Conservation (phyloP, 1,140 invertebrate species). For the Meloidogyne hapla region DNA sequence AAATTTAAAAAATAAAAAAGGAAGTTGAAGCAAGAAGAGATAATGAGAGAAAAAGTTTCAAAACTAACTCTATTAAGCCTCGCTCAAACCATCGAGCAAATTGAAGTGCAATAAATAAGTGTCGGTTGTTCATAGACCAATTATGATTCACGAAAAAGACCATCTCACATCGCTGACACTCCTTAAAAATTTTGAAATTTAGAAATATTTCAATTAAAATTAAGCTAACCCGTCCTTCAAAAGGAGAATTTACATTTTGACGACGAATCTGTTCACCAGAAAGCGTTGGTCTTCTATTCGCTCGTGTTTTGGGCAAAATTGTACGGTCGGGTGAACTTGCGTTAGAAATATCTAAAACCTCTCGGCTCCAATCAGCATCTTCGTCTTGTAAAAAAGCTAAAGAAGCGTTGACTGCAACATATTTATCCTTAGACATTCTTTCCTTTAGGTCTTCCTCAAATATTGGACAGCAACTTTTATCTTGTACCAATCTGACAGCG, state of each 20-base stretch:
- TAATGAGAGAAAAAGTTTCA: background rate
- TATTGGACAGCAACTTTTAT: constrained; percentile 4
- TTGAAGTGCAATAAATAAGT: constrained; percentile 16
- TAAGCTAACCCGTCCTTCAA: constrained; percentile 19
- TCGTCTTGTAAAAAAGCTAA: constrained; percentile 21
- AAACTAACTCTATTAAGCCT: constrained; percentile 19
- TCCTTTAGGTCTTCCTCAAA: constrained; percentile 13
- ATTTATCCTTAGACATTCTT: background rate
- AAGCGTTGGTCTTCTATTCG: constrained; percentile 11
- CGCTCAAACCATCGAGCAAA: constrained; percentile 26
- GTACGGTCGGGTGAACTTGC: constrained; percentile 12
- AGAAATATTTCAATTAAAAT: background rate
- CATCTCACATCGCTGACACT: constrained; percentile 25
- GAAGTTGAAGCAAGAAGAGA: background rate
- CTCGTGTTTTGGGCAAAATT: background rate
- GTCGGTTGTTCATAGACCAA: constrained; percentile 20
- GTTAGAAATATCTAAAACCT: constrained; percentile 16
- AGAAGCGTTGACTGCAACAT: constrained; percentile 24
- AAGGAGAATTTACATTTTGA: constrained; percentile 14
- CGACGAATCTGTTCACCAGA: constrained; percentile 20
- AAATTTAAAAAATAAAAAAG: background rate
- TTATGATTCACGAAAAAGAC: constrained; percentile 23
- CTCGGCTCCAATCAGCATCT: constrained; percentile 30
- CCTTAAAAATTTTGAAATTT: background rate
- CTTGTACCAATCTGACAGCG: background rate